phyloP scores from a whole-genome alignment of 2,113 vertebrate genomes.

The Microcebus griseorufus region DNA sequence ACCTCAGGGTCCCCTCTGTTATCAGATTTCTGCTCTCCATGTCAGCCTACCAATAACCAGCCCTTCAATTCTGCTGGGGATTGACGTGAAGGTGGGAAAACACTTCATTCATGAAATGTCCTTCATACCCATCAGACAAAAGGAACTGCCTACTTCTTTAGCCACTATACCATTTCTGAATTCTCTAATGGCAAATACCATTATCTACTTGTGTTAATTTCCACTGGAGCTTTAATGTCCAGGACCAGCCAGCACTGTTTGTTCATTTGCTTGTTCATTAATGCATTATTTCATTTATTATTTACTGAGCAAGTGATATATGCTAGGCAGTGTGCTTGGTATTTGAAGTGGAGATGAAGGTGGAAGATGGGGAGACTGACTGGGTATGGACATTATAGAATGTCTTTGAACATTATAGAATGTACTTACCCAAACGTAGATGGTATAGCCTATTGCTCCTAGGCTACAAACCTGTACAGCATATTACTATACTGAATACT shows the following conservation, averaged over 20 bases:
- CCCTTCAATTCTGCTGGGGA: not conserved
- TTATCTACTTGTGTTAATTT: not conserved
- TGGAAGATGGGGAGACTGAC: not conserved
- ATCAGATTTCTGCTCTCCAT: not conserved
- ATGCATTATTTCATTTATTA: not conserved
- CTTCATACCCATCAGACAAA: not conserved
- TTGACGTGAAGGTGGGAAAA: not conserved
- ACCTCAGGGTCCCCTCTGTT: not conserved
- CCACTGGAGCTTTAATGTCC: not conserved
- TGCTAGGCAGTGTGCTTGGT: not conserved
- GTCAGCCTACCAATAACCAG: not conserved
- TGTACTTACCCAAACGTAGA: not conserved
- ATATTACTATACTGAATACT: not conserved
- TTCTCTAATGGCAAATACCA: not conserved
- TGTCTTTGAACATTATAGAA: not conserved
- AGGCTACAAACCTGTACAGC: not conserved
- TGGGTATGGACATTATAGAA: too few species aligned
- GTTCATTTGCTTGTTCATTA: not conserved
- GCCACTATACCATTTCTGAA: not conserved
- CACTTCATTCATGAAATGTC: not conserved
- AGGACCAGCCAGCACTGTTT: not conserved
- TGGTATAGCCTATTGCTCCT: not conserved
- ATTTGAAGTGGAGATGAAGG: not conserved
- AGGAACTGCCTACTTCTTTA: not conserved
- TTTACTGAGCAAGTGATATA: not conserved